These are phyloP conservation scores for Timema cristinae DNA, from an alignment of 2,888 invertebrate species.

Conservation along the genomic window DNA sequence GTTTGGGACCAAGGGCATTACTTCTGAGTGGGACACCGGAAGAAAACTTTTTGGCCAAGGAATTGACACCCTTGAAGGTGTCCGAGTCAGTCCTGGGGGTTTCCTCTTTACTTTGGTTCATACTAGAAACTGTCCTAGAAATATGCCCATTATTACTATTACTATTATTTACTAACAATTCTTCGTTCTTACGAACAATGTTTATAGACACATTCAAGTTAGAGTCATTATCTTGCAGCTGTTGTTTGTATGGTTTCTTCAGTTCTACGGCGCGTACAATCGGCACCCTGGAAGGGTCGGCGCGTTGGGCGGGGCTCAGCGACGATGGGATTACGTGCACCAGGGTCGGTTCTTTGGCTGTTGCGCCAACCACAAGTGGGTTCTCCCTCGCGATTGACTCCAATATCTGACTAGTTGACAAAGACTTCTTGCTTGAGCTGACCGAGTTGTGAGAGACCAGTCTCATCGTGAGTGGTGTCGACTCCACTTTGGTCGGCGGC, in stretches of 20 bases:
- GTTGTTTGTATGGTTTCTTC: conserved; percentile 45
- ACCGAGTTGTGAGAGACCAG: conserved; percentile 26
- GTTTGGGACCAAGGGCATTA: too few relatives aligned
- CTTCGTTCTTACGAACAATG: not conserved
- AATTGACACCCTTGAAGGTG: not conserved
- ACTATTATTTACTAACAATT: conserved; percentile 2
- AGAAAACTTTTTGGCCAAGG: conserved; percentile 18
- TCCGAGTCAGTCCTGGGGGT: not conserved
- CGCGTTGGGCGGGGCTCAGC: conserved; percentile 23
- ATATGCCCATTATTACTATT: not conserved
- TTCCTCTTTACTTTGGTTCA: not conserved
- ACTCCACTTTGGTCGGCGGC: conserved; percentile 20
- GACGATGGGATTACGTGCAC: not conserved
- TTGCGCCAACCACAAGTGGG: not conserved
- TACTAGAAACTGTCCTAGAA: not conserved
- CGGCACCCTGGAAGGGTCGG: conserved; percentile 46
- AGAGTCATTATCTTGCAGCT: conserved; percentile 7
- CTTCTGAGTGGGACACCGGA: not conserved
- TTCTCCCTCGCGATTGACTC: conserved; percentile 3
- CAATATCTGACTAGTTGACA: conserved; percentile 11
- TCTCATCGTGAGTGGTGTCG: conserved; percentile 28
- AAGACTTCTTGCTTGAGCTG: conserved; percentile 31
- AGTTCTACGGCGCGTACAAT: conserved; percentile 50
- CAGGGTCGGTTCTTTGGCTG: conserved; percentile 16
- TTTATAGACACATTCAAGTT: not conserved